Evolutionary conservation across 2,113 vertebrate genomes (phyloP).

Genomic region (Osmerus eperlanus): DNA sequence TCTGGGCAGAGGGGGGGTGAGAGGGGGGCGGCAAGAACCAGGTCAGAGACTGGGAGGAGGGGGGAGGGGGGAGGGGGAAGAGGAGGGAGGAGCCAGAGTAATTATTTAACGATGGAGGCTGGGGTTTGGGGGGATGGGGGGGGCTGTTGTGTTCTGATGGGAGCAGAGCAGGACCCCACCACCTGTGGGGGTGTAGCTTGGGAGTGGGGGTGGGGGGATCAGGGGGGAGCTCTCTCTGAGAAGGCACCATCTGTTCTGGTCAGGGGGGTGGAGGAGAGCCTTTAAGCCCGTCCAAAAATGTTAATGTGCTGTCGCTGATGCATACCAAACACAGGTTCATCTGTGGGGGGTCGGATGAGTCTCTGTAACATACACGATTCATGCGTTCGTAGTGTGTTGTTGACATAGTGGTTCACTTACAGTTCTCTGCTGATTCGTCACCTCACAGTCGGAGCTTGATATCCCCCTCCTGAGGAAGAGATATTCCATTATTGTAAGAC

Average conservation of each 20-base stretch:
- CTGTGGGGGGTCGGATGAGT: slow-evolving; percentile 31
- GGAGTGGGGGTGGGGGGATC: slow-evolving; percentile 11
- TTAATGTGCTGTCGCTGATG: slow-evolving; percentile 55
- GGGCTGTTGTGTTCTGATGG: slow-evolving; percentile 3
- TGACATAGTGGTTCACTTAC: neutral
- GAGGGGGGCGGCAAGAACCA: slow-evolving; percentile 9
- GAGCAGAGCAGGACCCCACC: slow-evolving; percentile 28
- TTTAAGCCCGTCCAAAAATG: slow-evolving; percentile 65
- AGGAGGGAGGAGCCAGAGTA: slow-evolving; percentile 13
- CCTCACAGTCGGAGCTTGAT: slow-evolving; percentile 34
- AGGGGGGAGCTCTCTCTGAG: slow-evolving; percentile 18
- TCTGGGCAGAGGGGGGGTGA: neutral
- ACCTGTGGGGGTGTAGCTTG: slow-evolving; percentile 53
- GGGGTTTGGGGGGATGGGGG: slow-evolving; percentile 6
- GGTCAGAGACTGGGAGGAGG: slow-evolving; percentile 39
- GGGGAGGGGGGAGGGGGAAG: slow-evolving; percentile 16
- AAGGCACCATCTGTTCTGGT: slow-evolving; percentile 67
- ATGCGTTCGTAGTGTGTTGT: slow-evolving; percentile 1
- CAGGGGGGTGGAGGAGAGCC: slow-evolving; percentile 48
- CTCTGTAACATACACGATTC: slow-evolving; percentile 24
- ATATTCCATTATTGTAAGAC: slow-evolving; percentile 51
- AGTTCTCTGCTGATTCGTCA: no score
- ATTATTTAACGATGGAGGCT: slow-evolving; percentile 53
- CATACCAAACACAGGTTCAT: slow-evolving; percentile 57
- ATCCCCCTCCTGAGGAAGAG: no score